Evolutionary conservation across 2,797 vertebrate species (phyloP).

Genomic region (Holocentrus rufus): DNA sequence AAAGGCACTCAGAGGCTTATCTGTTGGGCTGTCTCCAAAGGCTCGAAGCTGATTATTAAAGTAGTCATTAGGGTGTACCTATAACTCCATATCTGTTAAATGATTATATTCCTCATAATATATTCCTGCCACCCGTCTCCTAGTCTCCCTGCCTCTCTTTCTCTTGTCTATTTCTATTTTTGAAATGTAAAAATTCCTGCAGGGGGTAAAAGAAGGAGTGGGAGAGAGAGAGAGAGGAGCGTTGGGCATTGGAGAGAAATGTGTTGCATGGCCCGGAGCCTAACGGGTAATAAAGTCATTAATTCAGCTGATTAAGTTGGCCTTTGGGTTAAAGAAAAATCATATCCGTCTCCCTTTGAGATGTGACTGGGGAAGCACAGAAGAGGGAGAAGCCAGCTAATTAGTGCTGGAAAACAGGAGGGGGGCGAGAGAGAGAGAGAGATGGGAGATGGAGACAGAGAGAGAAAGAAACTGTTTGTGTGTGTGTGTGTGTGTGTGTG

Average conservation of each 20-base stretch:
- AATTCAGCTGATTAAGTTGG: conserved; percentile 99
- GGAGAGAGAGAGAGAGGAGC: conserved; percentile 50
- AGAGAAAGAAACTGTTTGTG: conserved; percentile 50
- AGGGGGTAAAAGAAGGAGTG: conserved; percentile 58
- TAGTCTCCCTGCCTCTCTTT: conserved; percentile 27
- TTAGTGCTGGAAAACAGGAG: conserved; percentile 89
- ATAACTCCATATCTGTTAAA: conserved; percentile 48
- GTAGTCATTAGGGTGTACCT: conserved; percentile 49
- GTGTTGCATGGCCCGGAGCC: conserved; percentile 83
- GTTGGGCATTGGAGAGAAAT: conserved; percentile 78
- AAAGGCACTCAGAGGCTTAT: not conserved
- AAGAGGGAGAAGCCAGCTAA: conserved; percentile 90
- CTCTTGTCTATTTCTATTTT: conserved; percentile 65
- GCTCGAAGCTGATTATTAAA: conserved; percentile 49
- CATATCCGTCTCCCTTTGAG: conserved; percentile 89
- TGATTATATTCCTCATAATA: conserved; percentile 46
- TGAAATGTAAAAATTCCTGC: conserved; percentile 71
- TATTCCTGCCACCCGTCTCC: conserved; percentile 36
- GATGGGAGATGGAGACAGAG: conserved; percentile 57
- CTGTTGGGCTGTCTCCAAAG: conserved; percentile 20
- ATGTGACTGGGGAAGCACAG: conserved; percentile 87
- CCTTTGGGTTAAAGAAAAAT: conserved; percentile 95
- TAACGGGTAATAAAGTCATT: conserved; percentile 97
- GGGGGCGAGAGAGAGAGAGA: conserved; percentile 79
- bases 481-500: conserved; percentile 29